Percentiles rank a stretch among this genome's conserved stretches.
Conservation (phyloP, 2,888 invertebrate genomes). For the Chaitophorus viminalis region DNA sequence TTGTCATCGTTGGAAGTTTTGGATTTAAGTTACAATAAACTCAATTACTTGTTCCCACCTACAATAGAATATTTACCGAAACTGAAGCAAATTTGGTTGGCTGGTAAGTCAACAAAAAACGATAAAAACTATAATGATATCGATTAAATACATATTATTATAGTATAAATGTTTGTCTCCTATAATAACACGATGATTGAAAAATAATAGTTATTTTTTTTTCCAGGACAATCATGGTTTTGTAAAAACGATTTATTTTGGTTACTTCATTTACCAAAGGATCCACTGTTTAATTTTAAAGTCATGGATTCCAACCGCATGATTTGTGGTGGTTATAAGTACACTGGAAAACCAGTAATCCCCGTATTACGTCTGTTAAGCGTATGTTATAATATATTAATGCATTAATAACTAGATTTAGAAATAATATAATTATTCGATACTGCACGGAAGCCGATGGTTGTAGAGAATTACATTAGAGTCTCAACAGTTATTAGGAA, state of each 20-base stretch:
- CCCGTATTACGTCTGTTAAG: slow-evolving; percentile 75
- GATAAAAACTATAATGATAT: background rate
- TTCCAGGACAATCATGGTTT: slow-evolving; percentile 76
- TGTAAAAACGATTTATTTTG: slow-evolving; percentile 75
- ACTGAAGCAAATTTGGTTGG: slow-evolving; percentile 69
- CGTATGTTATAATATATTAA: slow-evolving; percentile 67
- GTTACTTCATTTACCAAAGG: slow-evolving; percentile 72
- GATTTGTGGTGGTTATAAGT: slow-evolving; percentile 72
- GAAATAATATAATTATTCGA: background rate
- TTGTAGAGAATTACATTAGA: background rate
- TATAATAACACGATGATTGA: background rate
- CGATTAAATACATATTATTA: too few relatives aligned
- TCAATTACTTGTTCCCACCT: slow-evolving; percentile 69
- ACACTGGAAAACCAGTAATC: slow-evolving; percentile 74
- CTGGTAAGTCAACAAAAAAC: slow-evolving; percentile 68
- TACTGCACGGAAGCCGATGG: background rate
- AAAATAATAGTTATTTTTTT: background rate
- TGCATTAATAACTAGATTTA: background rate
- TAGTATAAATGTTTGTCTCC: background rate
- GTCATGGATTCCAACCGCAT: slow-evolving; percentile 72
- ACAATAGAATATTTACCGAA: slow-evolving; percentile 68
- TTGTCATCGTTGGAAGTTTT: slow-evolving; percentile 70
- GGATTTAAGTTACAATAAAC: slow-evolving; percentile 71
- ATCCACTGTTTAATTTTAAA: slow-evolving; percentile 68
- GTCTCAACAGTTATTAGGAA: too few relatives aligned